Evolutionary conservation across 2,888 invertebrate genomes (phyloP).

Genomic region (Pseudococcus viburni): DNA sequence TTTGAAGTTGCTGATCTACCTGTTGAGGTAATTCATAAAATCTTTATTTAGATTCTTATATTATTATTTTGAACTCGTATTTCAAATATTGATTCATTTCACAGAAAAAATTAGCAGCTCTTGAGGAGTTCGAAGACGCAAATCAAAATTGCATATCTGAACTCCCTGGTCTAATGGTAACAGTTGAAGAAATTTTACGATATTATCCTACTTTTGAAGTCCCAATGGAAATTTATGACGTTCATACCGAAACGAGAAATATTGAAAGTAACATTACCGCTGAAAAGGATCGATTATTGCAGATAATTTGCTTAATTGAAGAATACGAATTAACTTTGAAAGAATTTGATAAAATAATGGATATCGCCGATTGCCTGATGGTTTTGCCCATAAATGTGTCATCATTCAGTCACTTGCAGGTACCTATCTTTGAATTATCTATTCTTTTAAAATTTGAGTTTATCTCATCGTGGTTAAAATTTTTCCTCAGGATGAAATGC

Average conservation of each 20-base stretch:
- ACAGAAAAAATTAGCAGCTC: slow-evolving; percentile 34
- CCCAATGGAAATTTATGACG: slow-evolving; percentile 62
- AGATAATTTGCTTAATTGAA: slow-evolving; percentile 82
- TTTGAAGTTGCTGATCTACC: slow-evolving; percentile 35
- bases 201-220: slow-evolving; percentile 26
- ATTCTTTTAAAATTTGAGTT: background rate
- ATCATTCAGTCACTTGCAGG: slow-evolving; percentile 78
- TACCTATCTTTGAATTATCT: slow-evolving; percentile 45
- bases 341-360: slow-evolving; percentile 88
- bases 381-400: slow-evolving; percentile 84
- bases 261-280: slow-evolving; percentile 79
- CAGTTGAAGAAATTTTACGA: slow-evolving; percentile 53
- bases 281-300: slow-evolving; percentile 84
- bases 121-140: slow-evolving; percentile 49
- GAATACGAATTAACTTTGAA: slow-evolving; percentile 91
- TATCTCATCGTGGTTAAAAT: background rate
- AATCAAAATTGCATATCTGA: slow-evolving; percentile 40
- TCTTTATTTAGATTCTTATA: too few species aligned
- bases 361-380: slow-evolving; percentile 85
- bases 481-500: slow-evolving; percentile 77
- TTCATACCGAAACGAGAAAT: slow-evolving; percentile 68
- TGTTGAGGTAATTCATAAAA: background rate
- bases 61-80: background rate
- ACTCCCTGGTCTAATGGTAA: slow-evolving; percentile 10
- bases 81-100: background rate